These are phyloP conservation scores for Aurelia aurita DNA, from an alignment of 30 jellyfish, hydroid and myxozoan species.

Conservation along the genomic window DNA sequence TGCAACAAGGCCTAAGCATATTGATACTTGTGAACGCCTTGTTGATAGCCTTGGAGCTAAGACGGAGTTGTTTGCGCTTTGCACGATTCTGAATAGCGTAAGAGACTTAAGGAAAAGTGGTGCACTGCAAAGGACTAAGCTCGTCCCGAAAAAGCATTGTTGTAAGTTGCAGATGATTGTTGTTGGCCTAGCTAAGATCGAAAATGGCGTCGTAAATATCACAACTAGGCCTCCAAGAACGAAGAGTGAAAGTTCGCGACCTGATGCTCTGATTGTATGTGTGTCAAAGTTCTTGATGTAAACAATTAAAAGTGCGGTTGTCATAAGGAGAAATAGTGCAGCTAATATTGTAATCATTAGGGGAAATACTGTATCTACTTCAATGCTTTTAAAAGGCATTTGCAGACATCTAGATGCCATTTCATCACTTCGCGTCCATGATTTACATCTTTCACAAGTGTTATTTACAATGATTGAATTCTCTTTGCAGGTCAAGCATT, in stretches of 20 bases:
- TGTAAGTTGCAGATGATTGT: conserved; percentile 46
- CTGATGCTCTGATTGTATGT: conserved; percentile 40
- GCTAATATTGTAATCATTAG: background rate
- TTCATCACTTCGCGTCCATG: conserved; percentile 11
- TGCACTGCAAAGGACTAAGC: conserved; percentile 38
- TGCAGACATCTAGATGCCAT: conserved; percentile 3
- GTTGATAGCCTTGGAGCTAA: conserved; percentile 29
- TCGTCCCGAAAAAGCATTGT: conserved; percentile 27
- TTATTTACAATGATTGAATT: conserved; percentile 30
- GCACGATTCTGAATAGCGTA: conserved; percentile 30
- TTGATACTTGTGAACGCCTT: conserved; percentile 37
- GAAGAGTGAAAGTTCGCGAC: conserved; percentile 61
- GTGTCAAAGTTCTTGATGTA: conserved; percentile 31
- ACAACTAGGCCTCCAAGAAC: conserved; percentile 31
- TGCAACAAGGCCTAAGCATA: conserved; percentile 43
- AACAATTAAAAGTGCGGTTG: background rate
- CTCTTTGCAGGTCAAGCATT: conserved; percentile 25
- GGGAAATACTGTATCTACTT: background rate
- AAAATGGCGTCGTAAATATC: conserved; percentile 26
- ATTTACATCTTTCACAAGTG: conserved; percentile 32
- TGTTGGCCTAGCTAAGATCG: conserved; percentile 25
- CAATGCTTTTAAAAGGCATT: conserved; percentile 10
- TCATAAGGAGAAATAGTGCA: background rate
- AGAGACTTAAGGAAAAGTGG: conserved; percentile 53
- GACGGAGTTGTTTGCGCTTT: conserved; percentile 27